Percentiles rank a stretch among this genome's conserved stretches.
phyloP scores from a whole-genome alignment of 2,888 invertebrate genomes.

The Nomada lathburiana region DNA sequence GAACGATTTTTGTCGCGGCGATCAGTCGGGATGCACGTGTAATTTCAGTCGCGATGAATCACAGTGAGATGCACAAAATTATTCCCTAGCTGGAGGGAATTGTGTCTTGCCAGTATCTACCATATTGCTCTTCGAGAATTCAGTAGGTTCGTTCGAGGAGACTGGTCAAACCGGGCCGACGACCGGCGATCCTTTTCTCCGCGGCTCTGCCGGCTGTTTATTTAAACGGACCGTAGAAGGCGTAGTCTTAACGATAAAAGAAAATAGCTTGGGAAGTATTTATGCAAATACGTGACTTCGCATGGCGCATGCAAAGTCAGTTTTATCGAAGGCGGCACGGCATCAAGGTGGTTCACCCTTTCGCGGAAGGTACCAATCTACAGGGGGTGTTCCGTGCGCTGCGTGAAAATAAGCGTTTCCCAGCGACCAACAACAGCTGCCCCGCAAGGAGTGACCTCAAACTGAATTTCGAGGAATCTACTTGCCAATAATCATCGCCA shows the following conservation, averaged over 20 bases:
- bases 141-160: background rate
- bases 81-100: too few species aligned
- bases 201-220: slow-evolving; percentile 19
- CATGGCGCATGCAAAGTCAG: slow-evolving; percentile 61
- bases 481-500: background rate
- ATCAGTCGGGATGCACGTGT: too few species aligned
- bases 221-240: slow-evolving; percentile 26
- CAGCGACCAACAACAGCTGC: background rate
- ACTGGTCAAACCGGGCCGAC: background rate
- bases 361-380: slow-evolving; percentile 71
- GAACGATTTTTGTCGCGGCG: background rate
- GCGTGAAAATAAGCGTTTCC: slow-evolving; percentile 43
- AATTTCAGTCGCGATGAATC: too few species aligned
- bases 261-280: slow-evolving; percentile 63
- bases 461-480: background rate
- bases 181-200: slow-evolving; percentile 28
- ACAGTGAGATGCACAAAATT: too few species aligned
- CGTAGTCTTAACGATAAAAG: slow-evolving; percentile 57
- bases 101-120: too few species aligned
- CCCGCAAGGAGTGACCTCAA: background rate
- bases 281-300: slow-evolving; percentile 62
- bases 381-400: slow-evolving; percentile 60
- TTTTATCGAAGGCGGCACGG: slow-evolving; percentile 58
- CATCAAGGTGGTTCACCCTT: slow-evolving; percentile 74
- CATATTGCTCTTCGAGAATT: background rate